Percentiles rank a stretch among this genome's conserved stretches.
Conservation (phyloP, 2,113 vertebrate species). For the Xiphophorus maculatus region DNA sequence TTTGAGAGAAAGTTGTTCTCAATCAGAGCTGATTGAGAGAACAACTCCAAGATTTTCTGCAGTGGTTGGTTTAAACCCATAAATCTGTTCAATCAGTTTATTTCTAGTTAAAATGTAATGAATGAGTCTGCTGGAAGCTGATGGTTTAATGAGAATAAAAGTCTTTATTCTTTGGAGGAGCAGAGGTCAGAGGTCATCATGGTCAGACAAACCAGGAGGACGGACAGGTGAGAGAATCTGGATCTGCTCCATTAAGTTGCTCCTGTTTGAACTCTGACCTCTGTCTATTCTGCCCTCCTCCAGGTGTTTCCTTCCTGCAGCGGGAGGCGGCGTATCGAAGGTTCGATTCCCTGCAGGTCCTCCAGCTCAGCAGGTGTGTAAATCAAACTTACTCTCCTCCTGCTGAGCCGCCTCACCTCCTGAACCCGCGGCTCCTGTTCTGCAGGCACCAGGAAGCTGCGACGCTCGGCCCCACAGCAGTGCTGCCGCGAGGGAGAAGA, state of each 20-base stretch:
- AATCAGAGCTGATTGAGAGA: no score
- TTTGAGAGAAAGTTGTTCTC: no score
- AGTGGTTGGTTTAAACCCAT: no score
- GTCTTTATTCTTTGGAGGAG: neutral
- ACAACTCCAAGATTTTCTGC: no score
- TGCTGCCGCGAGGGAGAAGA: slow-evolving; percentile 30
- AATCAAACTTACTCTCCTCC: neutral
- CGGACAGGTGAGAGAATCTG: slow-evolving; percentile 35
- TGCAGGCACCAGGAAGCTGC: slow-evolving; percentile 13
- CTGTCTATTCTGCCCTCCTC: neutral
- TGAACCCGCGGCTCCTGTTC: neutral
- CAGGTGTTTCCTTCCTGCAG: slow-evolving; percentile 45
- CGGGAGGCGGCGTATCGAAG: slow-evolving; percentile 5
- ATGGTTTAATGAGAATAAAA: neutral
- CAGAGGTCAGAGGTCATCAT: slow-evolving; percentile 42
- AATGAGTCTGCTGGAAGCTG: no score
- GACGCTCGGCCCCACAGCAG: neutral
- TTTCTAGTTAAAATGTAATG: no score
- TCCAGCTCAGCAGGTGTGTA: slow-evolving; percentile 16
- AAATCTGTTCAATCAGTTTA: no score
- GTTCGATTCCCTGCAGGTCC: slow-evolving; percentile 34
- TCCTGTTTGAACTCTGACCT: neutral
- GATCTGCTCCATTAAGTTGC: neutral
- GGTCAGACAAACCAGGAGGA: slow-evolving; percentile 47
- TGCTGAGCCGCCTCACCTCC: neutral